phyloP scores from a whole-genome alignment of 2,888 invertebrate species.

The Eupithecia pulchellata region DNA sequence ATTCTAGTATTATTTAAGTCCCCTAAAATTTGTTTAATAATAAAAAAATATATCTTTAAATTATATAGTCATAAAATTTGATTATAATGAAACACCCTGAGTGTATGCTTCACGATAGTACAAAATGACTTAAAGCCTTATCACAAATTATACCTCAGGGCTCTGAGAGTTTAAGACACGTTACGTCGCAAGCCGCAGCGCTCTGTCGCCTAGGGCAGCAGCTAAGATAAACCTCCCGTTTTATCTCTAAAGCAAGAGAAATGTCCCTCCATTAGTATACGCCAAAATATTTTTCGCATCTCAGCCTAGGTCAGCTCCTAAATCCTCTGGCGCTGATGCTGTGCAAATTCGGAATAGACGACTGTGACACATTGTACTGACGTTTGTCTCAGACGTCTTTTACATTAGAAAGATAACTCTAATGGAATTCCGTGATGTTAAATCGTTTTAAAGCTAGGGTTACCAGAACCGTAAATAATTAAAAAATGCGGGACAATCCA shows the following conservation, averaged over 20 bases:
- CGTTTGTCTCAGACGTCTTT: conserved; percentile 18
- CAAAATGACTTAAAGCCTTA: neutral
- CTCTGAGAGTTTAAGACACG: neutral
- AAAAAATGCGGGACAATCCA: too few relatives aligned
- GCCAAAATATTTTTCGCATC: conserved; percentile 44
- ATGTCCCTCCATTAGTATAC: conserved; percentile 44
- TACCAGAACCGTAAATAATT: neutral
- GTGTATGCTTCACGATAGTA: neutral
- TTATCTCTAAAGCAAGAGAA: conserved; percentile 45
- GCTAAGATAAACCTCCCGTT: conserved; percentile 41
- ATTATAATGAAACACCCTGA: too few relatives aligned
- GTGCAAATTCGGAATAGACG: conserved; percentile 31
- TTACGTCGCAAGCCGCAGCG: neutral
- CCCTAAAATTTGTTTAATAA: too few relatives aligned
- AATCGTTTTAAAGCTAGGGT: neutral
- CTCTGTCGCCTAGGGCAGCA: conserved; percentile 17
- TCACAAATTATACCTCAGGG: neutral
- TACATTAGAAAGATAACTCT: neutral
- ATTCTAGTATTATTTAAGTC: too few relatives aligned
- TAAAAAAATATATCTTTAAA: too few relatives aligned
- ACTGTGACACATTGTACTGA: conserved; percentile 21
- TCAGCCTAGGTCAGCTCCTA: conserved; percentile 34
- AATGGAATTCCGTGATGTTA: conserved; percentile 1
- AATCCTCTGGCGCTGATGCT: conserved; percentile 30
- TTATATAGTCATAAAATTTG: neutral